A percentile compares a stretch with the other conserved stretches of the same genome.
These are phyloP conservation scores for Apostichopus californicus DNA, from an alignment of 35 echinoderm and acorn worm genomes.

Conservation along the genomic window DNA sequence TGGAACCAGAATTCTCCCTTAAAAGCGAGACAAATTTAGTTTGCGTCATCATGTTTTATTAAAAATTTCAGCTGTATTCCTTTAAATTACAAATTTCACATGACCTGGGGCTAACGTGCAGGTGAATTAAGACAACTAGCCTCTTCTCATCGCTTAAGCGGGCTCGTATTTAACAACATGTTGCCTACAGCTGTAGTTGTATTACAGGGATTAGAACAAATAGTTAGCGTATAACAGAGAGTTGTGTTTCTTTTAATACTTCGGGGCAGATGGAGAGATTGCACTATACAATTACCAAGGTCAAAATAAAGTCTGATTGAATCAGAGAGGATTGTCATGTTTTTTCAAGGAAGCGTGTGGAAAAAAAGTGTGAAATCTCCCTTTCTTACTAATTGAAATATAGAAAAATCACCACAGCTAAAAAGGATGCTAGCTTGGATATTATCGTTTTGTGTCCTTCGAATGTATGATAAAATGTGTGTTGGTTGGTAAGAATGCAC, in stretches of 20 bases:
- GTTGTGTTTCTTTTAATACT: slow-evolving; percentile 37
- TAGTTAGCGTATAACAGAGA: slow-evolving; percentile 34
- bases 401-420: neutral
- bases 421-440: neutral
- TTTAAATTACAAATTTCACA: neutral
- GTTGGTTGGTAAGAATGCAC: neutral
- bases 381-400: slow-evolving; percentile 25
- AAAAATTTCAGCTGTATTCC: neutral
- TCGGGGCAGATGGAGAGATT: slow-evolving; percentile 32
- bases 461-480: neutral
- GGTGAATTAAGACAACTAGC: slow-evolving; percentile 18
- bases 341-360: slow-evolving; percentile 5
- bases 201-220: slow-evolving; percentile 40
- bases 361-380: slow-evolving; percentile 27
- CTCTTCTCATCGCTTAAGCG: slow-evolving; percentile 1
- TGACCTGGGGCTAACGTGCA: slow-evolving; percentile 31
- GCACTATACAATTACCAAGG: slow-evolving; percentile 45
- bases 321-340: slow-evolving; percentile 28
- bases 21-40: no score
- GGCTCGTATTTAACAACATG: slow-evolving; percentile 4
- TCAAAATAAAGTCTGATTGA: slow-evolving; percentile 29
- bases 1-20: no score
- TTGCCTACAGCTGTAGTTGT: slow-evolving; percentile 28
- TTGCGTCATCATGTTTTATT: no score
- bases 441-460: neutral